Evolutionary conservation across 2,113 vertebrate genomes (phyloP).

Genomic region (Lepisosteus osseus): DNA sequence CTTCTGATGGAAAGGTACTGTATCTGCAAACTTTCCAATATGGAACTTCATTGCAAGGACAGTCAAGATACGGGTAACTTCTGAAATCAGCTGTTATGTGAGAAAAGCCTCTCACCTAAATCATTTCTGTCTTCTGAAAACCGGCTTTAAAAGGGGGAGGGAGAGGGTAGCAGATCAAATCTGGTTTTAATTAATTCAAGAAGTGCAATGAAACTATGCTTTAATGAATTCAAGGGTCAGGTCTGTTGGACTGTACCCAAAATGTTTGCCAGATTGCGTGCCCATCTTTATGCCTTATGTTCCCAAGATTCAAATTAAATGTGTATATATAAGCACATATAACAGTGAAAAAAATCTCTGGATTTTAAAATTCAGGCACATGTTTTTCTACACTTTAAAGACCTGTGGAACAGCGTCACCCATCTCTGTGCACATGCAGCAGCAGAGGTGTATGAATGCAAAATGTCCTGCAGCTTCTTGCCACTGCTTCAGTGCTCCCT

Average conservation of each 20-base stretch:
- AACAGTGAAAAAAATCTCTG: too few relatives aligned
- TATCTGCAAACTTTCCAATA: background rate
- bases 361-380: too few relatives aligned
- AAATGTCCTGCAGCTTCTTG: too few relatives aligned
- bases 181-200: constrained; percentile 55
- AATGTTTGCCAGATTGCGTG: constrained; percentile 31
- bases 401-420: too few relatives aligned
- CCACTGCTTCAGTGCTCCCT: too few relatives aligned
- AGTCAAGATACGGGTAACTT: too few relatives aligned
- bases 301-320: constrained; percentile 23
- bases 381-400: too few relatives aligned
- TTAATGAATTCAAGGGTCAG: constrained; percentile 52
- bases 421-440: too few relatives aligned
- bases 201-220: constrained; percentile 41
- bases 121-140: too few relatives aligned
- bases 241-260: constrained; percentile 16
- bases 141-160: background rate
- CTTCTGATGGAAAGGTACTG: background rate
- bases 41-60: background rate
- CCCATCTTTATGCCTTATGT: constrained; percentile 51
- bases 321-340: background rate
- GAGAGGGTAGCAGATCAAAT: constrained; percentile 31
- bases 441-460: too few relatives aligned
- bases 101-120: too few relatives aligned
- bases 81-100: too few relatives aligned